Evolutionary conservation across 2,797 vertebrate species (phyloP), one percentile per base, ranked within the genome.

Genomic region (Benthosema pterotum): DNA sequence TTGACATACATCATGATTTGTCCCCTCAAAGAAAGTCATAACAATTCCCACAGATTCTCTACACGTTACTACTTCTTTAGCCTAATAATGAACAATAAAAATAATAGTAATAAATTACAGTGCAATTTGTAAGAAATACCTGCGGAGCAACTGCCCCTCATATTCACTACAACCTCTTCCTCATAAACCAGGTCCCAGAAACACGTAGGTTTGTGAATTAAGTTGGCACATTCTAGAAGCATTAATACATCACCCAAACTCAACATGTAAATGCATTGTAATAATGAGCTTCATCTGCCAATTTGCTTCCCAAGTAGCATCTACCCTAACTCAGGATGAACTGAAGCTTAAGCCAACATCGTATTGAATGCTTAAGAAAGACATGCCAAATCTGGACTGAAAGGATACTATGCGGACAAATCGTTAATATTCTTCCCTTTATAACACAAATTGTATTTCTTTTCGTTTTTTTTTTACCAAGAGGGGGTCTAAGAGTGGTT

Each of bases 81-180:
- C 78, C 62, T 63, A 66, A 60, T 52, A 75, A 71, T 72, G 46
- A 83, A 78, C 60, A 80, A 80, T 77, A 84, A 60, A 77, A 88
- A 79, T 69, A 80, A 77, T 70, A 79, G 64, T 72, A 89, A 87
- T 92, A 91, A 90, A 90, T 92, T 89, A 91, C 88, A 92, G 88
- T 91, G 89, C 88, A 89, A 85, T 85, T 86, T 65, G 49, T 70
- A 63, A 67, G 75, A 87, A 84, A 87, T 66, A 78, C 73, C 67
- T 72, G 72, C 65, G 56, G 75, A 69, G 63, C 57, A 57, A 60
- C 49, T 38, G 64, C 78, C 73, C 46, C 6, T 66, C 48, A 49
- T 65, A 1, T 47, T 52, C 65, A 69, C 60, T n/a, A 69, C 50
- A 58, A 42, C 52, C 55, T 52, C 54, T 64, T 2, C n/a, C 60